Evolutionary conservation across 2,888 invertebrate species (phyloP).

Genomic region (Dicyrtomina minuta): DNA sequence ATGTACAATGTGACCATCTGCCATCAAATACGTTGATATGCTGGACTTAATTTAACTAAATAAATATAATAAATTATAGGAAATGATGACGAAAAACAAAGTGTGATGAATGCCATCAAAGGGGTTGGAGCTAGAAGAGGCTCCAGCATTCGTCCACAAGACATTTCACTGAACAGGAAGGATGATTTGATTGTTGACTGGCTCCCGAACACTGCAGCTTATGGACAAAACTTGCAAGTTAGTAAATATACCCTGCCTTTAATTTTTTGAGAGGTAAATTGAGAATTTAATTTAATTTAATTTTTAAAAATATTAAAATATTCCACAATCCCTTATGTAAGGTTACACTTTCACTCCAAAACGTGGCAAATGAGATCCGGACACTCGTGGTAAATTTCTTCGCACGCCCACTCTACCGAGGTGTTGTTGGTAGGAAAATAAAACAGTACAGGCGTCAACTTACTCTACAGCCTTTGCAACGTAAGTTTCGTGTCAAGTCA

Average conservation of each 20-base stretch:
- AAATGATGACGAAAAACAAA: constrained; percentile 66
- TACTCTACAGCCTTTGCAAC: constrained; percentile 64
- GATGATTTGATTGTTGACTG: constrained; percentile 65
- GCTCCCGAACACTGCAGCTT: constrained; percentile 64
- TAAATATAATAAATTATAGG: constrained; percentile 55
- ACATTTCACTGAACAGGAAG: constrained; percentile 58
- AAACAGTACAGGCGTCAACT: constrained; percentile 66
- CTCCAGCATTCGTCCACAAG: constrained; percentile 60
- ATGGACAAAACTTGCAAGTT: constrained; percentile 68
- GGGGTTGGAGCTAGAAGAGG: constrained; percentile 65
- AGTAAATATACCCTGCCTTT: too few species aligned
- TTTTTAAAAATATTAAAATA: background rate
- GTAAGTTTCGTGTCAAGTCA: constrained; percentile 53
- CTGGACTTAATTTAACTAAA: background rate
- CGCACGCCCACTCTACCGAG: constrained; percentile 70
- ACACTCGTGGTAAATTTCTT: constrained; percentile 66
- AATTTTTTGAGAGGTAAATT: constrained; percentile 60
- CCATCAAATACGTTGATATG: background rate
- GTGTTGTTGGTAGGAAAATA: constrained; percentile 66
- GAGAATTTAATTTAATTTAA: background rate
- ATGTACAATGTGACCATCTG: too few species aligned
- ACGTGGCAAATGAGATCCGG: constrained; percentile 65
- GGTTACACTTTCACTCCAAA: constrained; percentile 57
- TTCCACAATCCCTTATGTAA: background rate
- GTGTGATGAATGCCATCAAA: constrained; percentile 68